Evolutionary conservation across 2,888 invertebrate genomes (phyloP).

Genomic region (Dorcus parallelipipedus): DNA sequence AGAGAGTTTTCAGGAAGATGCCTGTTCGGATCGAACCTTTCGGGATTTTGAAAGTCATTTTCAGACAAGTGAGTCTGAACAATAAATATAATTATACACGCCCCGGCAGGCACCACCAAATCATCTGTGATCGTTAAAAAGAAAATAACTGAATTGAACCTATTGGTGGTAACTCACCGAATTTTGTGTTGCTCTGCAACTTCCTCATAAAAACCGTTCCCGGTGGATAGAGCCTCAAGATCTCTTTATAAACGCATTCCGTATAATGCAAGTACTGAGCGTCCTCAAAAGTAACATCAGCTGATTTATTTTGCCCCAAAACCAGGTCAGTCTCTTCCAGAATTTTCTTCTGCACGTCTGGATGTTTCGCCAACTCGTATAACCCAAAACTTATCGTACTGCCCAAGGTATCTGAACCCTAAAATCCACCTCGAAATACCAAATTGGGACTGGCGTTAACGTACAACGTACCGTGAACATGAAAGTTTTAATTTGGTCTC

Average conservation of each 20-base stretch:
- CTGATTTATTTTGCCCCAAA: neutral
- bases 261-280: neutral
- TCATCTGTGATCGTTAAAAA: too few species aligned
- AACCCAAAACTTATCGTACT: conserved; percentile 20
- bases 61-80: neutral
- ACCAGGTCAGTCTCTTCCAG: conserved; percentile 22
- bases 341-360: conserved; percentile 25
- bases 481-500: too few species aligned
- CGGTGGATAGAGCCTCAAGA: neutral
- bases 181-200: neutral
- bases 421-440: too few species aligned
- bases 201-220: neutral
- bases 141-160: too few species aligned
- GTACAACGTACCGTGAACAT: neutral
- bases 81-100: too few species aligned
- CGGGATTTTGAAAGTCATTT: conserved; percentile 42
- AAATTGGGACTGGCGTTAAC: too few species aligned
- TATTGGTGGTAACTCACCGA: neutral
- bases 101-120: too few species aligned
- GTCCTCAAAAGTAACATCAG: conserved; percentile 1
- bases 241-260: neutral
- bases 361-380: conserved; percentile 22
- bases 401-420: conserved; percentile 29
- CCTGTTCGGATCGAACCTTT: conserved; percentile 28
- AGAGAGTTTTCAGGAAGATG: conserved; percentile 44